Conservation (phyloP, 2,888 invertebrate species). For the Clanis bilineata region DNA sequence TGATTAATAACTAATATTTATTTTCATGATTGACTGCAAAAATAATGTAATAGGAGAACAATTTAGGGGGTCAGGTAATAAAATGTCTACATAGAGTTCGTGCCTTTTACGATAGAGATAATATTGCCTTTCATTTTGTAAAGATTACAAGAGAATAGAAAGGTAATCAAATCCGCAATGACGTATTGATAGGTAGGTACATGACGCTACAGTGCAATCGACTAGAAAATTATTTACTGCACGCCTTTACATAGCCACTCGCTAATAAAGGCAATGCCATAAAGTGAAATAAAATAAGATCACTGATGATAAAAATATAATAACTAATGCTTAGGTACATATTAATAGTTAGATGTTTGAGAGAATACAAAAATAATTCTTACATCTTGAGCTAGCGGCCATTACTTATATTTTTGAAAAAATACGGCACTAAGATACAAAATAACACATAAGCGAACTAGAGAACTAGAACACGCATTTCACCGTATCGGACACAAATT, state of each 20-base stretch:
- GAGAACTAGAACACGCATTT: too few species aligned
- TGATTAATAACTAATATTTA: too few species aligned
- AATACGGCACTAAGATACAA: background rate
- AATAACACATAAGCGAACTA: too few species aligned
- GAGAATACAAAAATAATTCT: too few species aligned
- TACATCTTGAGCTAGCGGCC: too few species aligned
- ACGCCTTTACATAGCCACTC: background rate
- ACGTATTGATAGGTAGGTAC: constrained; percentile 30
- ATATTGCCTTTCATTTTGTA: constrained; percentile 43
- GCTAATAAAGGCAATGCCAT: background rate
- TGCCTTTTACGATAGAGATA: constrained; percentile 19
- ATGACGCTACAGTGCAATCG: constrained; percentile 24
- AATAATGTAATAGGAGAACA: background rate
- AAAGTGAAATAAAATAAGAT: background rate
- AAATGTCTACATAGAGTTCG: constrained; percentile 7
- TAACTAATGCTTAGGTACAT: too few species aligned
- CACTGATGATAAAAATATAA: too few species aligned
- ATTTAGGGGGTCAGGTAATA: background rate
- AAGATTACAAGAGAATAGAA: constrained; percentile 52
- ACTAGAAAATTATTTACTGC: constrained; percentile 8
- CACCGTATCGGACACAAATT: too few species aligned
- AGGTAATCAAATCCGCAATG: constrained; percentile 49
- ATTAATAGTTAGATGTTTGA: background rate
- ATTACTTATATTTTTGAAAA: too few species aligned
- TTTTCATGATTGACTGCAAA: background rate